Percentiles rank a stretch among this genome's conserved stretches.
Conservation (phyloP, 2,113 vertebrate species). For the Podiceps cristatus region DNA sequence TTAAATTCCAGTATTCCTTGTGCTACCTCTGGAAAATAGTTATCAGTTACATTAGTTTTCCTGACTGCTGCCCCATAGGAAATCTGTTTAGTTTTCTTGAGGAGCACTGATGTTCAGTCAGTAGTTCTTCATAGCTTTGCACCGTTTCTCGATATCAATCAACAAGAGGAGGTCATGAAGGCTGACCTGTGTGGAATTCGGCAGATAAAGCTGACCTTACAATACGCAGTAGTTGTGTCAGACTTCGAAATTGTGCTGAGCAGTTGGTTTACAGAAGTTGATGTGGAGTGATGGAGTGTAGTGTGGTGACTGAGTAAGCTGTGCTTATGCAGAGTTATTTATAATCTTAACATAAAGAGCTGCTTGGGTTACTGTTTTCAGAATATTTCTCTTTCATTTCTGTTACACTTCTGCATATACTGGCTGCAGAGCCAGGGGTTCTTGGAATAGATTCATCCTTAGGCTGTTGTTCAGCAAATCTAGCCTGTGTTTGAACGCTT, state of each 20-base stretch:
- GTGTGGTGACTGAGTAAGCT: background rate
- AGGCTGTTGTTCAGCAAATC: background rate
- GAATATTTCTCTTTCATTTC: background rate
- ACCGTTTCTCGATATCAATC: background rate
- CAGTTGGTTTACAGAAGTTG: background rate
- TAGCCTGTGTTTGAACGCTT: background rate
- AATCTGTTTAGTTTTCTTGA: background rate
- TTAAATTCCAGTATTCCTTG: background rate
- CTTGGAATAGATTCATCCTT: background rate
- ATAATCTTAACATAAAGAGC: background rate
- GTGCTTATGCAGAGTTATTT: background rate
- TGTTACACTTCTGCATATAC: background rate
- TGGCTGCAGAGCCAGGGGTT: background rate
- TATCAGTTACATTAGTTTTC: background rate
- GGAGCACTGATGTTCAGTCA: background rate
- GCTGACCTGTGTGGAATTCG: constrained; percentile 29
- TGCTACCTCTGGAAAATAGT: background rate
- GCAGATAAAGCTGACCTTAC: background rate
- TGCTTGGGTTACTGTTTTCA: background rate
- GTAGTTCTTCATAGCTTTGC: background rate
- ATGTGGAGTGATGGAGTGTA: background rate
- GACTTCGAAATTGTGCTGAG: constrained; percentile 22
- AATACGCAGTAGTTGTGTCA: background rate
- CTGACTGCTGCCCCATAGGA: background rate
- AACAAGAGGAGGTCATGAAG: background rate